A percentile compares a stretch with the other conserved stretches of the same genome.
Evolutionary conservation across 2,797 vertebrate genomes (phyloP).

Genomic region (Chromis chromis): DNA sequence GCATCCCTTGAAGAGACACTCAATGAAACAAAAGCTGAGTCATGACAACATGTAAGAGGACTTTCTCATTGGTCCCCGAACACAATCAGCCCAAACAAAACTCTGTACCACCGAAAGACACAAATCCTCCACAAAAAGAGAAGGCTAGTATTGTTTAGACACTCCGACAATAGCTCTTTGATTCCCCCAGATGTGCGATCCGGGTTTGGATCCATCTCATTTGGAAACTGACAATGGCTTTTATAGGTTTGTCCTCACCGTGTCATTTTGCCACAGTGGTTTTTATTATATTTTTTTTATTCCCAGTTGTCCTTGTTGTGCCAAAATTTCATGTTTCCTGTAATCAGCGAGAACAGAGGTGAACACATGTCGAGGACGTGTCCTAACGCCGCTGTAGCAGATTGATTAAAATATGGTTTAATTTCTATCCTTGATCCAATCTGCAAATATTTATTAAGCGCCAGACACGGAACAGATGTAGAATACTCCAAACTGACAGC

Average conservation of each 20-base stretch:
- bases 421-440: constrained; percentile 52
- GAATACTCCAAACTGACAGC: constrained; percentile 28
- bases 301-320: constrained; percentile 17
- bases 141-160: constrained; percentile 75
- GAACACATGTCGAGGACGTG: constrained; percentile 46
- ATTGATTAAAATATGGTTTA: constrained; percentile 43
- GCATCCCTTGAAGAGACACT: constrained; percentile 29
- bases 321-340: constrained; percentile 27
- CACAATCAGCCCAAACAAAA: constrained; percentile 76
- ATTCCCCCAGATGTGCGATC: constrained; percentile 66
- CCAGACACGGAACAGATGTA: constrained; percentile 60
- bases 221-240: constrained; percentile 35
- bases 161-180: constrained; percentile 72
- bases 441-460: constrained; percentile 56
- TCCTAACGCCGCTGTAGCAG: background rate
- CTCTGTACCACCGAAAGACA: constrained; percentile 35
- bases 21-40: constrained; percentile 57
- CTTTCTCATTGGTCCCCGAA: constrained; percentile 37
- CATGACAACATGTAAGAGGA: constrained; percentile 46
- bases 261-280: constrained; percentile 12
- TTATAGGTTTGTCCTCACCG: constrained; percentile 29
- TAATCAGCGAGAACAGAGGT: constrained; percentile 36
- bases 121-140: constrained; percentile 56
- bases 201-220: constrained; percentile 46
- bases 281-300: constrained; percentile 18